Conservation (phyloP, 1,140 invertebrate species). For the Parapsyche elsis region DNA sequence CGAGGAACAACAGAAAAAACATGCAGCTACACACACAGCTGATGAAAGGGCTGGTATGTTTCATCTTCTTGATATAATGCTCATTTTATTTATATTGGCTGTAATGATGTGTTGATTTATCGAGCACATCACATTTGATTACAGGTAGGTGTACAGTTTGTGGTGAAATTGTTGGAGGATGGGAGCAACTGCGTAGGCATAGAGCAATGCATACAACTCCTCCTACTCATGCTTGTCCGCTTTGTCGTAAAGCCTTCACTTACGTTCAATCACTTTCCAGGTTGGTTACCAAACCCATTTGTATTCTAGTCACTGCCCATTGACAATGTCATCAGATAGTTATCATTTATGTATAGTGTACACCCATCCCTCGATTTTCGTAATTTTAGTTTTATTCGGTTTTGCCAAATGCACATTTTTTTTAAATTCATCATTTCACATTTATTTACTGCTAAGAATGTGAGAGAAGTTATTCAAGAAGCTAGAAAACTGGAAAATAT, state of each 20-base stretch:
- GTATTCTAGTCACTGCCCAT: no score
- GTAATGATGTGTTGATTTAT: neutral
- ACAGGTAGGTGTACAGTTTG: conserved; percentile 62
- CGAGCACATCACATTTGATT: neutral
- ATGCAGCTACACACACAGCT: conserved; percentile 61
- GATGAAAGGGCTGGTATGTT: conserved; percentile 62
- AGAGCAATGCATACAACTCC: conserved; percentile 52
- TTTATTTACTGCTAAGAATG: no score
- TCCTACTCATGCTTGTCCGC: conserved; percentile 61
- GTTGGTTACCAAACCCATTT: conserved; percentile 35
- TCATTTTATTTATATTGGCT: neutral
- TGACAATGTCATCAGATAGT: no score
- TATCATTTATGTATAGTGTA: no score
- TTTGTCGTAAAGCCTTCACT: conserved; percentile 61
- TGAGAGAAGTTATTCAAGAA: no score
- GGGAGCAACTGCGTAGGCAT: conserved; percentile 62
- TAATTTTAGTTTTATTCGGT: no score
- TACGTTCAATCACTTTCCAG: conserved; percentile 47
- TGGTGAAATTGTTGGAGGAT: conserved; percentile 60
- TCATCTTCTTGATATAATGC: neutral
- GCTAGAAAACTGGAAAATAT: no score
- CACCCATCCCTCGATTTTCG: no score
- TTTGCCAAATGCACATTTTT: no score
- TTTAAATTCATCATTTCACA: no score
- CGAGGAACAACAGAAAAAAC: conserved; percentile 62